phyloP scores from a whole-genome alignment of 1,140 invertebrate genomes.

The Habropoda laboriosa region DNA sequence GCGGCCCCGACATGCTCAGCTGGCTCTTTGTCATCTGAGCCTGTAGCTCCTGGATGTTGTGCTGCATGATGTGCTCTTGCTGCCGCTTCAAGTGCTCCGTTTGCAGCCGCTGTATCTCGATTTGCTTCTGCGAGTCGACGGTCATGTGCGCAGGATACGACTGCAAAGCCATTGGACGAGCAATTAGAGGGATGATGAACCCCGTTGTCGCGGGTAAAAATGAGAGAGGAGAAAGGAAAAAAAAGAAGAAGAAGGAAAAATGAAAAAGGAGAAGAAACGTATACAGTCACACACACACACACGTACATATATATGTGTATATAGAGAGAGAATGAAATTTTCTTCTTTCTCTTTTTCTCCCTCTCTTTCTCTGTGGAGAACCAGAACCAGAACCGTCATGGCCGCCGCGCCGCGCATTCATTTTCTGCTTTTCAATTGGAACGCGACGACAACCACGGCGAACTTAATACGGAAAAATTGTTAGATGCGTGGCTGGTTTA shows the following conservation, averaged over 20 bases:
- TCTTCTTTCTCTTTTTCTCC: not conserved
- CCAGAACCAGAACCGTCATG: not conserved
- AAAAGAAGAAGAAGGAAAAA: no score
- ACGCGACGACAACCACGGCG: not conserved
- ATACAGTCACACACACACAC: no score
- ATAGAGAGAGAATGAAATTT: slow-evolving; percentile 3
- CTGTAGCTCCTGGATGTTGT: slow-evolving; percentile 84
- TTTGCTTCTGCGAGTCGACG: slow-evolving; percentile 81
- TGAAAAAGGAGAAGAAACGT: no score
- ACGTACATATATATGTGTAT: no score
- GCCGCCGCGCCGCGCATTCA: not conserved
- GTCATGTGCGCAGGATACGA: slow-evolving; percentile 77
- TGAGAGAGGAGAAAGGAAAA: no score
- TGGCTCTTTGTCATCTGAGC: slow-evolving; percentile 80
- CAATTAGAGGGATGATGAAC: slow-evolving; percentile 53
- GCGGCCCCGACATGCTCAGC: slow-evolving; percentile 78
- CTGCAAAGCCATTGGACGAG: slow-evolving; percentile 68
- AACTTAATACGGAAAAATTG: not conserved
- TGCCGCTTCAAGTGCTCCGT: slow-evolving; percentile 82
- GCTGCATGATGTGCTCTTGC: slow-evolving; percentile 82
- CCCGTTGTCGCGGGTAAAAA: not conserved
- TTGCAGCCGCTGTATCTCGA: slow-evolving; percentile 82
- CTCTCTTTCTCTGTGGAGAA: not conserved
- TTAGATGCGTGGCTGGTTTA: not conserved
- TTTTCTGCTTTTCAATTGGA: slow-evolving; percentile 5